Base-by-base conservation (phyloP, 2,113 vertebrate genomes). In the Cyanoderma ruficeps region DNA sequence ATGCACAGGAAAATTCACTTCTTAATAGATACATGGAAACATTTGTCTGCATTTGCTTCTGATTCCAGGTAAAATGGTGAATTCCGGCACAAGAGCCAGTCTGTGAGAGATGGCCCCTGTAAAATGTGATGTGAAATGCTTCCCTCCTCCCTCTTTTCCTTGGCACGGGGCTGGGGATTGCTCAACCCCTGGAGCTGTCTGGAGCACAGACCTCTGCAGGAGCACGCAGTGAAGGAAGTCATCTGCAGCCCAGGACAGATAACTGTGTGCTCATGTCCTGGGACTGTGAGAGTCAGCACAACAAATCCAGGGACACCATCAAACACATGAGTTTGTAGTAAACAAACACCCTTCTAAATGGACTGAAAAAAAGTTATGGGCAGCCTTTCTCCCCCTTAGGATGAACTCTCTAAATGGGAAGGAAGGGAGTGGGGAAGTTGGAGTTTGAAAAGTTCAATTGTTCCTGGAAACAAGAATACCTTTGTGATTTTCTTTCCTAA, bases 221-320 rank as follows among this genome's bases (percentile, higher is more conserved):
- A 85, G 19, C 7, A 0, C 0, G 11, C 7, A 69, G 47, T 3
- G 47, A 87, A 20, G 71, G 82, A 33, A 68, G n/a, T 27, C 0
- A 1, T 10, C 60, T 8, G 6, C 52, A 52, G 23, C 17, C 35
- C 52, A 15, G 41, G 25, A 5, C 21, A 33, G 55, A 57, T 15
- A 44, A 67, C 37, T 16, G 4, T 2, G 9, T 8, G 30, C 35
- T 5, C 9, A 2, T 0, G 0, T n/a, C 50, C 91, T 11, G 64
- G 52, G 64, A 25, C 15, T 1, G 0, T 25, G 39, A 1, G 25
- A 42, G 31, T 15, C 52, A 44, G 56, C 50, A 19, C 1, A 21
- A 53, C n/a, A 77, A n/a, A 83, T 37, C 21, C 12, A 25, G 33
- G 55, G 57, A 41, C n/a, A 28, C 61, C 12, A 6, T 14, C 15